Base-by-base conservation (phyloP, 2,797 vertebrate genomes). In the Chlorospingus semifuscus region DNA sequence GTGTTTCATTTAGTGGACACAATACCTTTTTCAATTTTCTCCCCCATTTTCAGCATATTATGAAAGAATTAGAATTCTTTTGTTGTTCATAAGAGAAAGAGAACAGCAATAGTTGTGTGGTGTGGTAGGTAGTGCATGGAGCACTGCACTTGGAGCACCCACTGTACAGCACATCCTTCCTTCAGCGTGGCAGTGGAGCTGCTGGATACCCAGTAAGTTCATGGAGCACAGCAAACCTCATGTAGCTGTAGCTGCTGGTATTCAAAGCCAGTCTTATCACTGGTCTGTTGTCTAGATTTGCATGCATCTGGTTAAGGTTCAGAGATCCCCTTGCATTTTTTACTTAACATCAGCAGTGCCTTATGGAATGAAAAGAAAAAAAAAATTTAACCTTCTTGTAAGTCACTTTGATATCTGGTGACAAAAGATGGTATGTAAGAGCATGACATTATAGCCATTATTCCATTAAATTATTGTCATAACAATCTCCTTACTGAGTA, bases 401-500 rank as follows among this genome's bases (percentile, higher is more conserved):
- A 49, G 64, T 66, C 49, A 78, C 34, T 83, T 70, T 37, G 42
- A 32, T 34, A 71, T 20, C 24, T 34, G 77, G n/a, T 75, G 85
- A 94, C 82, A 87, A 53, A 84, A 89, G 30, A 27, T 70, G 20
- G 32, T 74, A 64, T 3, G 14, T 20, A 64, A 85, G 9, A 78
- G 7, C 15, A 32, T 86, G 76, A 88, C 36, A 63, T 74, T 86
- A 37, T 24, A 86, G 15, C 8, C 53, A 47, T 75, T 94, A 92
- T 68, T 94, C 30, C 46, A 86, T 61, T 66, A 87, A 63, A 60
- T 87, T 77, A 57, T 66, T 87, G 53, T 68, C 41, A 64, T 53
- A 85, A 76, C 56, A 53, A 24, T 34, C 42, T 83, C 49, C 69
- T 46, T 44, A 60, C 19, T 94, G 78, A 47, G 82, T 59, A 60